A percentile compares a stretch with the other conserved stretches of the same genome.
Conservation (phyloP, 2,888 invertebrate species). For the Craniophora ligustri region DNA sequence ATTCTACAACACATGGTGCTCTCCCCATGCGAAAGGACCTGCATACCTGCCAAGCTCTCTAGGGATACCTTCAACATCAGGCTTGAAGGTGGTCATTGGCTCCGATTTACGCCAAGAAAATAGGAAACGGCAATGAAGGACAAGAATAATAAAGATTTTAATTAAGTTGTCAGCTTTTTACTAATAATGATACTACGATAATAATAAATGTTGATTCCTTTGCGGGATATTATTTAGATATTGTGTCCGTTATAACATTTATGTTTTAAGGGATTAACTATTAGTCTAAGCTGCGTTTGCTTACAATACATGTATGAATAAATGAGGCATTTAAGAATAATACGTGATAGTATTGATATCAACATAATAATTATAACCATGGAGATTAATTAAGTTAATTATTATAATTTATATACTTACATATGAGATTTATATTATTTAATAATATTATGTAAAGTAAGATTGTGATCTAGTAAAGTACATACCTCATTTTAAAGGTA, state of each 20-base stretch:
- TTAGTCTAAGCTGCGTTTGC: neutral
- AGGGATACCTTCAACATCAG: slow-evolving; percentile 57
- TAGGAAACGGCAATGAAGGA: slow-evolving; percentile 10
- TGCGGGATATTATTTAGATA: too few relatives aligned
- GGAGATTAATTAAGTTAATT: too few relatives aligned
- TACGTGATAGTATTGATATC: neutral
- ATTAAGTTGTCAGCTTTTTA: too few relatives aligned
- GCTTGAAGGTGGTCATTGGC: slow-evolving; percentile 71
- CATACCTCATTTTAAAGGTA: neutral
- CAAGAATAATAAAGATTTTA: neutral
- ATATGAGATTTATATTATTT: too few relatives aligned
- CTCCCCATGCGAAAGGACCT: slow-evolving; percentile 64
- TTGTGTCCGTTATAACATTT: too few relatives aligned
- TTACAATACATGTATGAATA: neutral
- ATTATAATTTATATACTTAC: too few relatives aligned
- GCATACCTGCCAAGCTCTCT: slow-evolving; percentile 58
- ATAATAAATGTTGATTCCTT: too few relatives aligned
- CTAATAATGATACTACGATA: too few relatives aligned
- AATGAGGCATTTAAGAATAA: neutral
- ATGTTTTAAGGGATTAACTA: neutral
- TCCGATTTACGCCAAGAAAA: slow-evolving; percentile 55
- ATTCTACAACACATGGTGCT: slow-evolving; percentile 66
- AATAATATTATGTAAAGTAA: too few relatives aligned
- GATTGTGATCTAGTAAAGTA: too few relatives aligned
- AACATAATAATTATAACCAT: too few relatives aligned